Evolutionary conservation across 2,888 invertebrate species (phyloP).

Genomic region (Pterostichus niger): DNA sequence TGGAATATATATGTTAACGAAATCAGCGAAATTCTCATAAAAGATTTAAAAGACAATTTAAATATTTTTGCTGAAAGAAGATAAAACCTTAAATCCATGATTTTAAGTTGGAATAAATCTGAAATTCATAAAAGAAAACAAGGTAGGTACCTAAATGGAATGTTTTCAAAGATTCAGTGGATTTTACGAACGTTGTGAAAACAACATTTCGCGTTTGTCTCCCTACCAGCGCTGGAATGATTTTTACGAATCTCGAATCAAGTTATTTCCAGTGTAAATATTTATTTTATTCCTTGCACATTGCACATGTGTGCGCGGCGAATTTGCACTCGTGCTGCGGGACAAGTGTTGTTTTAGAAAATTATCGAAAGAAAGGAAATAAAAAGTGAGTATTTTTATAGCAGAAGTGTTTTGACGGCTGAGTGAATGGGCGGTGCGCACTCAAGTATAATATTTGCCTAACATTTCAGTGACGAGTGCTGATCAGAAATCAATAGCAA

Average conservation of each 20-base stretch:
- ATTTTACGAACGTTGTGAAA: conserved; percentile 49
- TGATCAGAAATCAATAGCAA: conserved; percentile 66
- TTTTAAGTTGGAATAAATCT: conserved; percentile 52
- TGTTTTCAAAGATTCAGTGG: conserved; percentile 53
- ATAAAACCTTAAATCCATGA: conserved; percentile 46
- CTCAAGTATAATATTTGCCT: conserved; percentile 66
- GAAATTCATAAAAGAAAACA: conserved; percentile 61
- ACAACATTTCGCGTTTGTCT: conserved; percentile 50
- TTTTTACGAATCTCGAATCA: conserved; percentile 56
- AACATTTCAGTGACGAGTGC: conserved; percentile 59
- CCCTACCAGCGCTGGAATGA: conserved; percentile 15
- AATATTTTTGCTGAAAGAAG: conserved; percentile 35
- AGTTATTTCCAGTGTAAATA: conserved; percentile 65
- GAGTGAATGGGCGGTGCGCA: conserved; percentile 58
- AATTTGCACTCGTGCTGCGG: conserved; percentile 39
- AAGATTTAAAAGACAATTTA: conserved; percentile 38
- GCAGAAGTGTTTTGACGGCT: conserved; percentile 64
- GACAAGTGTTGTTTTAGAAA: conserved; percentile 64
- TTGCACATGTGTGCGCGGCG: conserved; percentile 37
- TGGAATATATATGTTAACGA: conserved; percentile 16
- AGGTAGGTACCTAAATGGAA: conserved; percentile 47
- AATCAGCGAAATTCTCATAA: conserved; percentile 15
- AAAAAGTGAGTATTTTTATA: conserved; percentile 64
- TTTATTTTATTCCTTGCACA: conserved; percentile 65
- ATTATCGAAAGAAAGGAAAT: conserved; percentile 66